Base-by-base conservation (phyloP, 2,113 vertebrate genomes). In the Ceyx melanurus region DNA sequence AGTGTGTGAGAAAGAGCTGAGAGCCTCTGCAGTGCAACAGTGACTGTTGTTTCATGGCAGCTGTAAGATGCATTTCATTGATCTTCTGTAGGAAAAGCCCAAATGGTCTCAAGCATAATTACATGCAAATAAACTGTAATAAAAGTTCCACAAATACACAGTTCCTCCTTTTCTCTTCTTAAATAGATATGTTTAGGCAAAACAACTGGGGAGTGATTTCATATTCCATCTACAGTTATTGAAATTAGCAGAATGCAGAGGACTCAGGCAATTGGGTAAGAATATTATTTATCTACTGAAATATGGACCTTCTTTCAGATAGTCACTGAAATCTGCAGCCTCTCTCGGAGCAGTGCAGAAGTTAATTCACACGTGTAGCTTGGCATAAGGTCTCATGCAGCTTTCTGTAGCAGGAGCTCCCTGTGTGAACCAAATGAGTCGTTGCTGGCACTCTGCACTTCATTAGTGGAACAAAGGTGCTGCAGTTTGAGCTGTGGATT, bases 391-490 rank as follows among this genome's bases (percentile, higher is more conserved):
- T 50, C 46, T 68, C 90, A 42, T 46, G 68, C 64, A 92, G 84
- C 22, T 84, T 77, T 48, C 65, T 72, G 4, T 11, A 61, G 50
- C 31, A 70, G 73, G 35, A 61, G 33, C 48, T 92, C 74, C 7
- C 35, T 14, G 25, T 1, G 7, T 26, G 75, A 93, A 68, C 57
- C 53, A 40, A 88, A 91, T 54, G 33, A 81, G 29, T 61, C 31
- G 67, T 50, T 76, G 40, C 58, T 76, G 77, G 62, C 71, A 73
- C 67, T 29, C 26, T 50, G 67, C 37, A 19, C 33, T 82, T 93
- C 77, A 92, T 88, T 91, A 89, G 45, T 46, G 85, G 76, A 92
- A 74, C 46, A 67, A 89, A 93, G 79, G 90, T 75, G 91, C 51
- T 90, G 22, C 67, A 22, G 31, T 82, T 84, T 50, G 87, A 91